Evolutionary conservation across 2,888 invertebrate genomes (phyloP), one percentile per base, ranked within the genome.

Genomic region (Saturnia japonica): DNA sequence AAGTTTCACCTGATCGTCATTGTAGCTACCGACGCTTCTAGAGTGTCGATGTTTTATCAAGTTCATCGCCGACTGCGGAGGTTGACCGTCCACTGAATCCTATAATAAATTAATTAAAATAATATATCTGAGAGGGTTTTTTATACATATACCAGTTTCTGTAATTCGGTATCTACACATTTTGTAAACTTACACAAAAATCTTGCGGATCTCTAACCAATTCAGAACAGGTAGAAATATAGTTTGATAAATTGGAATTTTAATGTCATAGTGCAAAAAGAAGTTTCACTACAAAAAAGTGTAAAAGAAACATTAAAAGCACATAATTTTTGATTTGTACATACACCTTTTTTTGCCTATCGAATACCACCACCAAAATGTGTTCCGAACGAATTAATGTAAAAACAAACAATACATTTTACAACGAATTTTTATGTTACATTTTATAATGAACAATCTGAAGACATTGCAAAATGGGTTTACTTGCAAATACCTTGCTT

Each of bases 11-110:
- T 91, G 91, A 57, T 94, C 94, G 51, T 94, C 94, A 0, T 90
- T 85, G 69, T 92, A 94, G 72, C 94, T 94, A 19, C 94, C 94
- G 0, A 94, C 93, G 71, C 94, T 94, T 57, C 91, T 81, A 1
- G 94, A 91, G 47, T 92, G 93, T 6, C 94, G 80, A 74, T 94
- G 94, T 28, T 84, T 78, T 42, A 84, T 80, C 22, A 86, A 76
- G 1, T 83, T 85, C 80, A 89, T 79, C 28, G 87, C 85, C 0
- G 89, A 86, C 19, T 89, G 87, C 0, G 90, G 90, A 0, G 90
- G 85, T 43, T 93, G 93, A 0, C 91, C 92, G 67, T 94, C 94
- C 9, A 92, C 88, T 0, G 90, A 81, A 42, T 94, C 94, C 94
- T 94, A 77, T 14, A 60, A 34, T 54, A 25, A 47, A 34, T 54